Percentiles rank a stretch among this genome's conserved stretches.
Conservation (phyloP, 2,113 vertebrate species). For the Nipponia nippon region DNA sequence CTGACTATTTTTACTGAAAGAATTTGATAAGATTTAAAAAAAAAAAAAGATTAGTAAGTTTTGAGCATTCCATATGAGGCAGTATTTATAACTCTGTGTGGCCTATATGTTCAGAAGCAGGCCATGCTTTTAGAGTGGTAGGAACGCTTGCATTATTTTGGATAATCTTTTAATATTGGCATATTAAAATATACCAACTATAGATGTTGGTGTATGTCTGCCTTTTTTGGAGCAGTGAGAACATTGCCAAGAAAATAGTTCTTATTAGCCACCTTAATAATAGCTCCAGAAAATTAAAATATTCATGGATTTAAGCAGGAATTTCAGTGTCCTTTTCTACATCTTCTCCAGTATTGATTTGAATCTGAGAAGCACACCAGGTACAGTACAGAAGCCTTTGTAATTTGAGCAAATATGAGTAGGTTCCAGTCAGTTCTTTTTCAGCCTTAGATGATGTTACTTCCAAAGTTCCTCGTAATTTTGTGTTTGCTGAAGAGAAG, state of each 20-base stretch:
- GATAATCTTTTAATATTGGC: neutral
- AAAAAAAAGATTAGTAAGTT: neutral
- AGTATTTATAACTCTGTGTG: neutral
- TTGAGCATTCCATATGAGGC: neutral
- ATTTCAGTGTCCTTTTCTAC: neutral
- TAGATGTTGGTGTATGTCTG: neutral
- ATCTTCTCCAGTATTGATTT: neutral
- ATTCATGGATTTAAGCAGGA: neutral
- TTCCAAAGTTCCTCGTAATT: neutral
- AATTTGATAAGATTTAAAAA: neutral
- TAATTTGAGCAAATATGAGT: neutral
- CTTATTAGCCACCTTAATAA: neutral
- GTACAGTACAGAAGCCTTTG: neutral
- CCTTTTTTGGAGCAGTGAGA: neutral
- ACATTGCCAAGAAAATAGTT: neutral
- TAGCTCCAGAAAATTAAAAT: neutral
- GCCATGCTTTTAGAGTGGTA: neutral
- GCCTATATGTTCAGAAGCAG: neutral
- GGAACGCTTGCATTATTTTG: neutral
- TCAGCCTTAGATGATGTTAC: neutral
- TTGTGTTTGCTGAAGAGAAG: neutral
- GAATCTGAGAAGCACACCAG: neutral
- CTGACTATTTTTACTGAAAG: neutral
- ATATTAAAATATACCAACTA: neutral
- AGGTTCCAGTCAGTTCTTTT: neutral